These are phyloP conservation scores for Archilochus colubris DNA, from an alignment of 2,113 vertebrate genomes.

Conservation along the genomic window DNA sequence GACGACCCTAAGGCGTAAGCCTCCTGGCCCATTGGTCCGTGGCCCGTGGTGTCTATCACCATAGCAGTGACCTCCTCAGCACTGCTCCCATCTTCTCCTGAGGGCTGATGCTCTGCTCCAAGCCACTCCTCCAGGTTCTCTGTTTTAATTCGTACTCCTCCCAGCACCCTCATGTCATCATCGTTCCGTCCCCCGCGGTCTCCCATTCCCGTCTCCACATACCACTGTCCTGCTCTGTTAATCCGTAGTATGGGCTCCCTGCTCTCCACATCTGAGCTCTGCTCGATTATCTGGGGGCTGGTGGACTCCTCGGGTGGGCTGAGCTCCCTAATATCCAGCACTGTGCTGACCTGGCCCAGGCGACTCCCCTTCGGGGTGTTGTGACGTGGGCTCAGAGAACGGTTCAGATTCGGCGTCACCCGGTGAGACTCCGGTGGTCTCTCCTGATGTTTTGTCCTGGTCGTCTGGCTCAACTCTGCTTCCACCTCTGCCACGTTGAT, in stretches of 20 bases:
- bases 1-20: constrained; percentile 76
- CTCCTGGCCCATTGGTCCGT: constrained; percentile 84
- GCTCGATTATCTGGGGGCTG: constrained; percentile 89
- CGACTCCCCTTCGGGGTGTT: constrained; percentile 78
- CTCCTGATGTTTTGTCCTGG: constrained; percentile 74
- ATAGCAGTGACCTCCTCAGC: constrained; percentile 89
- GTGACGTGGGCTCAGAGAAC: constrained; percentile 80
- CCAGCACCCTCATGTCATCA: constrained; percentile 82
- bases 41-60: constrained; percentile 93
- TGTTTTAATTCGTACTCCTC: constrained; percentile 90
- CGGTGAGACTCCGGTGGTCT: constrained; percentile 81
- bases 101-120: constrained; percentile 86
- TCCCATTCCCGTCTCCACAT: constrained; percentile 87
- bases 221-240: constrained; percentile 96
- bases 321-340: constrained; percentile 83
- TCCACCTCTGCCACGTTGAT: constrained; percentile 91
- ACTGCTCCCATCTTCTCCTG: constrained; percentile 88
- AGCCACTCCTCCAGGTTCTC: constrained; percentile 96
- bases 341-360: constrained; percentile 79
- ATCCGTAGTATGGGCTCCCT: constrained; percentile 93
- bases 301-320: constrained; percentile 88
- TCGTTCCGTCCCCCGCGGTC: constrained; percentile 82
- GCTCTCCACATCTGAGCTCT: constrained; percentile 79
- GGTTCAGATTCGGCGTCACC: constrained; percentile 72
- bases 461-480: constrained; percentile 82